Evolutionary conservation across 2,888 invertebrate species (phyloP), one percentile per base, ranked within the genome.

Genomic region (Epistrophe grossulariae): DNA sequence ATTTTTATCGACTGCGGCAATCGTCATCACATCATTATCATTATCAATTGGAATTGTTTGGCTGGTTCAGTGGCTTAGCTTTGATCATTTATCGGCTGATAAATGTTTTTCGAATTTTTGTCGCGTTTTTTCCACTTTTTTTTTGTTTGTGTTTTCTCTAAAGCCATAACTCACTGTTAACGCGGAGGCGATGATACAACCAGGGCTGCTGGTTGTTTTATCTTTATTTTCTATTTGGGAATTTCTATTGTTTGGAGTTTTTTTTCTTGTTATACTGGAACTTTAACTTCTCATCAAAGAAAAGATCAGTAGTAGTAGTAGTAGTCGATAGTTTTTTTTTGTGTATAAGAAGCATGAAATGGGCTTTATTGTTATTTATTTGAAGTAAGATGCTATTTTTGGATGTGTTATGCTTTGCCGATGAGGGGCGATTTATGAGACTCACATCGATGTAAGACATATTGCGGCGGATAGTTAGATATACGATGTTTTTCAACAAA

Each of bases 111-210:
- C 45, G 43, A 79, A 62, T 64, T 48, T 79, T 45, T 55, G 50
- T 73, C 60, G 60, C 31, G 52, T 45, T 45, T 64, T 62, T 62
- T 48, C 2, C 2, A 24, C 4, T 17, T 43, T 43, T 73, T 38
- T n/a, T 62, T 57, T 38, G 11, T 28, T 57, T 11, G 15, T 55
- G n/a, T 48, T 35, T 60, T 35, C 15, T 38, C 6, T 71, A 64
- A 52, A 73, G 60, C 70, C 78, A 82, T 85, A 85, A 85, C 70
- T 85, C 85, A 85, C 81, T 35, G 64, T 48, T 52, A 73, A 55
- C 62, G 85, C 43, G 82, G 78, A 81, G 84, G 81, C 84, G 84
- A 85, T 85, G 84, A 85, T 77, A 72, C 84, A 43, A 79, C 62
- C 45, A 24, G 60, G 60, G 73, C 81, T 78, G 84, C 84, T 70